These are phyloP conservation scores for Pyralis farinalis DNA, from an alignment of 2,888 invertebrate genomes.

Conservation along the genomic window DNA sequence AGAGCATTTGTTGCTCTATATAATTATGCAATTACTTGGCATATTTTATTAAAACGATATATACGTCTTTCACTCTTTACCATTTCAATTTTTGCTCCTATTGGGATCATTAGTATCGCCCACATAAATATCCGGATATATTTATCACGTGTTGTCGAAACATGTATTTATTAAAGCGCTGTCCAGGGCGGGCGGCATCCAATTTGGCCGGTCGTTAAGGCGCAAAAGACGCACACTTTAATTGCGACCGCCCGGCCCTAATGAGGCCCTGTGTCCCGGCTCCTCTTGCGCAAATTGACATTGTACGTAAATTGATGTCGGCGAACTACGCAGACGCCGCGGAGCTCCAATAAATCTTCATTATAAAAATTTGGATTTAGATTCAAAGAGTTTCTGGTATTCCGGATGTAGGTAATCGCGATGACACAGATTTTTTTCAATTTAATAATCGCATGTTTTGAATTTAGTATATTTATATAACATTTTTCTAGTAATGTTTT, in stretches of 20 bases:
- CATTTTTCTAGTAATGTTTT: too few species aligned
- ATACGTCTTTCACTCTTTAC: background rate
- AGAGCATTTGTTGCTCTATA: too few species aligned
- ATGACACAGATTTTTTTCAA: background rate
- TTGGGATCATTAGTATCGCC: conserved; percentile 22
- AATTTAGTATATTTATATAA: background rate
- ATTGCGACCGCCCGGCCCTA: conserved; percentile 75
- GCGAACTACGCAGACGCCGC: conserved; percentile 31
- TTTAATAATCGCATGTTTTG: background rate
- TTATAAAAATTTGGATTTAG: conserved; percentile 19
- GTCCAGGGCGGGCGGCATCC: conserved; percentile 63
- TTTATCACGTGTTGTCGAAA: conserved; percentile 43
- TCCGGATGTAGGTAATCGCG: background rate
- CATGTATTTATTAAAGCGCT: conserved; percentile 59
- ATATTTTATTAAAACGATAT: too few species aligned
- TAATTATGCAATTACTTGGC: too few species aligned
- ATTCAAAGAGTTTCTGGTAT: background rate
- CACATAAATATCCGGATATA: conserved; percentile 27
- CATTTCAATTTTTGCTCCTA: background rate
- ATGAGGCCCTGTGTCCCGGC: conserved; percentile 68
- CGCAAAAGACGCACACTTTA: conserved; percentile 76
- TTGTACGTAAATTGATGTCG: conserved; percentile 60
- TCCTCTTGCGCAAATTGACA: conserved; percentile 71
- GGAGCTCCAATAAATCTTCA: conserved; percentile 24
- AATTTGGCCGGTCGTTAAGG: conserved; percentile 76